Base-by-base conservation (phyloP, 2,888 invertebrate species). In the Criorhina ranunculi region DNA sequence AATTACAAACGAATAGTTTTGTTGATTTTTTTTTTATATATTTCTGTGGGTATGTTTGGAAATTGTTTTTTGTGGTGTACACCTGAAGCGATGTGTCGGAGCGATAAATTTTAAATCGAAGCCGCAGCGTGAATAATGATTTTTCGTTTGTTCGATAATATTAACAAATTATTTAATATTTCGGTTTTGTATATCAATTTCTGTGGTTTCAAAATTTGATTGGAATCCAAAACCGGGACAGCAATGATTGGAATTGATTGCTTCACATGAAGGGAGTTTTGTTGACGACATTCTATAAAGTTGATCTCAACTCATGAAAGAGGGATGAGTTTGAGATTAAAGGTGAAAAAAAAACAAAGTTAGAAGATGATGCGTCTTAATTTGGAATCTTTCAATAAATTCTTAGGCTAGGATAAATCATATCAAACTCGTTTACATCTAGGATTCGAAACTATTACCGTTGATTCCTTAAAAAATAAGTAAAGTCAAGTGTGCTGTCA, bases 1-100 rank as follows among this genome's bases (percentile, higher is more conserved):
- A 72, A 60, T 51, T 72, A 60, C 29, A 72, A 37, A 40, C 17
- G 29, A 5, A 17, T 8, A 15, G 12, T 29, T 72, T 40, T 46
- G 35, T 42, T 55, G 17, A 12, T 31, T 31, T 9, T 24, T 24
- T 24, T 31, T 31, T 9, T n/a, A n/a, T n/a, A n/a, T n/a, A n/a
- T n/a, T 31, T 37, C 2, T 37, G 35, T 17, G 6, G 19, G 19
- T 35, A 49, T 59, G 19, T 9, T 46, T 33, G 11, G n/a, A 64
- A 59, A 40, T 59, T 24, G 19, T 40, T 59, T 57, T 42, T 6
- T 24, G 29, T 15, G 44, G 31, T 35, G 55, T 44, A 31, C 31
- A 37, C 60, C 60, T 29, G 3, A 31, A 37, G 12, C 7, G 19
- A 12, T 11, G 2, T n/a, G 17, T 9, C 1, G n/a, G 12, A 12